Conservation (phyloP, 2,797 vertebrate species). For the Crenuchus spilurus region DNA sequence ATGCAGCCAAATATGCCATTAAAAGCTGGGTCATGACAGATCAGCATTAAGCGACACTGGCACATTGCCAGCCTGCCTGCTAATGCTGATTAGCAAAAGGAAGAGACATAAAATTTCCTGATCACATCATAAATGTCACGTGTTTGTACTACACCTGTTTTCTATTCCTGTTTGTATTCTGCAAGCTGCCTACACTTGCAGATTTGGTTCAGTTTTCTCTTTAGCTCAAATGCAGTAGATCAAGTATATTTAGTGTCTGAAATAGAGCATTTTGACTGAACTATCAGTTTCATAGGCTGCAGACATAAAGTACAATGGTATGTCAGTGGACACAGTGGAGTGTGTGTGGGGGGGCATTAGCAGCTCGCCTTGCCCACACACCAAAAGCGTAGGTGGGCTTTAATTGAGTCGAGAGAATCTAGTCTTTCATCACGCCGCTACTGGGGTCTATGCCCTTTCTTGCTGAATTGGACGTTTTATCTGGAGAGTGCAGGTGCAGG, state of each 20-base stretch:
- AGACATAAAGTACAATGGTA: constrained; percentile 52
- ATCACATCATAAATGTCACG: background rate
- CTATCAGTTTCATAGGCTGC: constrained; percentile 17
- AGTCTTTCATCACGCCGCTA: constrained; percentile 60
- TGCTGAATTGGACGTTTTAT: constrained; percentile 64
- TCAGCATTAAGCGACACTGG: constrained; percentile 21
- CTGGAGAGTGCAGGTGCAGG: constrained; percentile 68
- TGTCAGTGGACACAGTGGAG: constrained; percentile 50
- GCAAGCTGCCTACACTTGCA: too few species aligned
- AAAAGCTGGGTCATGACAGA: constrained; percentile 51
- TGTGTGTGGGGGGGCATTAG: constrained; percentile 47
- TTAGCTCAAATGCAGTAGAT: too few species aligned
- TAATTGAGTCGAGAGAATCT: constrained; percentile 66
- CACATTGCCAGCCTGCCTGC: constrained; percentile 10
- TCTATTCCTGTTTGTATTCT: background rate
- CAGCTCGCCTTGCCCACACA: constrained; percentile 62
- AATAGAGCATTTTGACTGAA: background rate
- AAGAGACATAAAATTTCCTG: constrained; percentile 3
- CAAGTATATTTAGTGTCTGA: too few species aligned
- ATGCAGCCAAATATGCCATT: constrained; percentile 71
- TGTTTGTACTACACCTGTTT: constrained; percentile 2
- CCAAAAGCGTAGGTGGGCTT: constrained; percentile 65
- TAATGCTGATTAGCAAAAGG: constrained; percentile 7
- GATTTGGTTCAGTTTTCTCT: too few species aligned
- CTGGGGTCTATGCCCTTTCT: constrained; percentile 61